phyloP scores from a whole-genome alignment of 2,113 vertebrate species.

The Caloenas nicobarica region DNA sequence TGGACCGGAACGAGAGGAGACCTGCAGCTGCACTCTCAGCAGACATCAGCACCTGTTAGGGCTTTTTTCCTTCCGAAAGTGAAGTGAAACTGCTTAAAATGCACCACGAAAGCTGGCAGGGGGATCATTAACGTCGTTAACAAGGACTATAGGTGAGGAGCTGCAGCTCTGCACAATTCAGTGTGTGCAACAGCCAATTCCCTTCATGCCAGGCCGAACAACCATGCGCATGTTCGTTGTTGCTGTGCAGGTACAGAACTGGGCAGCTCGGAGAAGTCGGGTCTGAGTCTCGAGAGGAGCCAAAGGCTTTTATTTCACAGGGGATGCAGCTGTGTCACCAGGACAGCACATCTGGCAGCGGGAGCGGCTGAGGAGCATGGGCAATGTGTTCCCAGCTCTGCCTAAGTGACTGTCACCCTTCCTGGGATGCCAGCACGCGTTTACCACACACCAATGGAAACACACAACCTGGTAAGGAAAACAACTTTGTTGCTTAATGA shows the following conservation, averaged over 20 bases:
- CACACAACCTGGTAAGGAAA: background rate
- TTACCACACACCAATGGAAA: background rate
- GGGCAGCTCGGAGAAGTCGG: too few species aligned
- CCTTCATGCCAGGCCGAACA: background rate
- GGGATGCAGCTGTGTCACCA: too few species aligned
- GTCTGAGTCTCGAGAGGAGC: too few species aligned
- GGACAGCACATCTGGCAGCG: too few species aligned
- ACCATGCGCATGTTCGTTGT: too few species aligned
- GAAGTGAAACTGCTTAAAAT: background rate
- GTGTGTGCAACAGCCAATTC: rapidly evolving
- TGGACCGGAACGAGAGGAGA: background rate
- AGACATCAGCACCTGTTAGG: background rate
- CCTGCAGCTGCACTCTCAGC: background rate
- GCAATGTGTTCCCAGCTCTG: background rate
- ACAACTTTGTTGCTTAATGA: background rate
- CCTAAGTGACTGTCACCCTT: background rate
- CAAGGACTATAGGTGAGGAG: background rate
- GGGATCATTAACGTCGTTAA: rapidly evolving
- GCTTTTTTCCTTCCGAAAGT: background rate
- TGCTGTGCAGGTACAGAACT: too few species aligned
- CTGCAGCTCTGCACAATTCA: background rate
- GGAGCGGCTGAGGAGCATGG: too few species aligned
- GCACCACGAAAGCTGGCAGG: background rate
- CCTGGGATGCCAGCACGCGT: background rate
- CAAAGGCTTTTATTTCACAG: too few species aligned